phyloP scores from a whole-genome alignment of 2,113 vertebrate species.

The Pan paniscus region DNA sequence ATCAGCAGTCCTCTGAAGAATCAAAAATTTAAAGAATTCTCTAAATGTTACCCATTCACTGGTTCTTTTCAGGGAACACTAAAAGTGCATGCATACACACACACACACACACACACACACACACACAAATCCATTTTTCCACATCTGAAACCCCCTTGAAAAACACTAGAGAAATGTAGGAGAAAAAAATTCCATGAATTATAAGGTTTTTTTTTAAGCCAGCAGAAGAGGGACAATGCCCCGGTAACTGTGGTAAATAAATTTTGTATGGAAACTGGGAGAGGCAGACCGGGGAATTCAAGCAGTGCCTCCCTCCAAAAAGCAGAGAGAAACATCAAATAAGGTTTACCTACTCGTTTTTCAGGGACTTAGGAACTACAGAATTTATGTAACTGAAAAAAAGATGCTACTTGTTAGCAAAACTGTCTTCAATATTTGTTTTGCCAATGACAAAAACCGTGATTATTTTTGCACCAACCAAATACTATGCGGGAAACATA shows the following conservation, averaged over 20 bases:
- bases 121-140: neutral
- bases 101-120: neutral
- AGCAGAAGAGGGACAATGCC: neutral
- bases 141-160: neutral
- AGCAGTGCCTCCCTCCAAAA: neutral
- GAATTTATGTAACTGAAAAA: neutral
- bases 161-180: neutral
- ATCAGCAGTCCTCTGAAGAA: constrained; percentile 12
- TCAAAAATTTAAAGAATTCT: neutral
- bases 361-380: neutral
- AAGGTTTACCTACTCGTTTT: neutral
- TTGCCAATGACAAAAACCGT: too few species aligned
- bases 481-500: neutral
- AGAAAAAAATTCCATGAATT: neutral
- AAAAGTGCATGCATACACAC: neutral
- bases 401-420: neutral
- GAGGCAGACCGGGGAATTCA: neutral
- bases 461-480: too few species aligned
- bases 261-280: neutral
- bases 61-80: neutral
- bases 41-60: neutral
- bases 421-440: neutral
- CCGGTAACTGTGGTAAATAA: neutral
- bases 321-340: neutral
- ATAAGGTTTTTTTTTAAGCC: neutral